Base-by-base conservation (phyloP, 1,140 invertebrate genomes). In the Antheraea mylitta region DNA sequence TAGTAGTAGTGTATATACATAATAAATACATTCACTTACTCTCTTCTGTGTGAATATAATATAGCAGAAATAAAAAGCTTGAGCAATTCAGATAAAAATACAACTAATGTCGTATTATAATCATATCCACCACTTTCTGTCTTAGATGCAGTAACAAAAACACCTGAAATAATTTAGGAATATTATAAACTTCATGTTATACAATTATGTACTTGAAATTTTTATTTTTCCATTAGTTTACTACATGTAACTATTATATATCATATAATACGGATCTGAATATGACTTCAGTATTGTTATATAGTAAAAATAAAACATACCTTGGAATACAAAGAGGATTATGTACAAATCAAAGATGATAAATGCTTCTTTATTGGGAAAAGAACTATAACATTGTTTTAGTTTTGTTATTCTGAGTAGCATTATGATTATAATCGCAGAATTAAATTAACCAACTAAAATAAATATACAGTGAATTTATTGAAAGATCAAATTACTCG, bases 121-220 rank as follows among this genome's bases (percentile, higher is more conserved):
- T 95, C 94, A 89, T 99, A 99, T 19, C 93, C 93, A 77, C 97
- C 96, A 82, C 96, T 95, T 63, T 94, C 93, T 71, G 94, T 95
- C 92, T 98, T 97, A 8, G 97, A 98, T 75, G 96, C 96, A 62
- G 96, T 98, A 18, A 99, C 96, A 75, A 99, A 94, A 73, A 99
- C 96, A 79, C 97, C 98, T 99, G 76, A 13, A 94, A 69, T 18
- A 45, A 11, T 65, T 30, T 30, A 30, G 22, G 22, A 30, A 30
- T 2, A 30, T 30, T 30, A 30, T 2, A 30, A 2, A 4, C 22
- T 30, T 30, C 22, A 30, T 30, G 22, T 30, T 30, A 30, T 30
- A 30, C 22, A 30, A 30, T 30, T 30, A 30, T 4, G 22, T 30
- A 30, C 1, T 30, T 30, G 1, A 30, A 2, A 30, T 30, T 30